Percentiles rank a stretch among this genome's conserved stretches.
These are phyloP conservation scores for Chrysopa pallens DNA, from an alignment of 1,140 invertebrate species.

Conservation along the genomic window DNA sequence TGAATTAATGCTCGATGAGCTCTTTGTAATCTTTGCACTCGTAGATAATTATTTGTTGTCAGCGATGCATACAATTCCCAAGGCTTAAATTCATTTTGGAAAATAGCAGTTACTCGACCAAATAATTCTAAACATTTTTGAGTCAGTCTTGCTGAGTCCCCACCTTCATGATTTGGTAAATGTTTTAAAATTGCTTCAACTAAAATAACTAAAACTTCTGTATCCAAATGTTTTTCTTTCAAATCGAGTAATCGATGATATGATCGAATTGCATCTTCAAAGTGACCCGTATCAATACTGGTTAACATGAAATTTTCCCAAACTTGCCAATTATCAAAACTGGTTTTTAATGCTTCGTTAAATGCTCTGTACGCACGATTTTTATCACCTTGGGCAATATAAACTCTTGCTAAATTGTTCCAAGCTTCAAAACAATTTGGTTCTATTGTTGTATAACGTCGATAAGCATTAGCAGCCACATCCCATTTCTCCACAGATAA, in stretches of 20 bases:
- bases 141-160: conserved; percentile 27
- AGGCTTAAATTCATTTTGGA: conserved; percentile 45
- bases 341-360: conserved; percentile 80
- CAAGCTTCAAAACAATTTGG: conserved; percentile 86
- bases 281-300: conserved; percentile 55
- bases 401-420: conserved; percentile 92
- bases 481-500: conserved; percentile 66
- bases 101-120: conserved; percentile 54
- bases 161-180: conserved; percentile 30
- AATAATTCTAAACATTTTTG: conserved; percentile 57
- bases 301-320: conserved; percentile 91
- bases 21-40: conserved; percentile 38
- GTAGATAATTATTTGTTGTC: conserved; percentile 35
- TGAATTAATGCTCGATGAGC: conserved; percentile 39
- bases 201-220: conserved; percentile 57
- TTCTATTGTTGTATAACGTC: conserved; percentile 71
- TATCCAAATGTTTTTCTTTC: conserved; percentile 62
- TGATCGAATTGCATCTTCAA: conserved; percentile 61
- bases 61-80: conserved; percentile 68
- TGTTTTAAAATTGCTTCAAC: conserved; percentile 51
- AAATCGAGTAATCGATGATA: conserved; percentile 73
- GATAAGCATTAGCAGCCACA: conserved; percentile 65
- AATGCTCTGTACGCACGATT: conserved; percentile 61
- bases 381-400: conserved; percentile 77
- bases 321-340: conserved; percentile 89